Conservation (phyloP, 2,888 invertebrate genomes). For the Eurois occulta region DNA sequence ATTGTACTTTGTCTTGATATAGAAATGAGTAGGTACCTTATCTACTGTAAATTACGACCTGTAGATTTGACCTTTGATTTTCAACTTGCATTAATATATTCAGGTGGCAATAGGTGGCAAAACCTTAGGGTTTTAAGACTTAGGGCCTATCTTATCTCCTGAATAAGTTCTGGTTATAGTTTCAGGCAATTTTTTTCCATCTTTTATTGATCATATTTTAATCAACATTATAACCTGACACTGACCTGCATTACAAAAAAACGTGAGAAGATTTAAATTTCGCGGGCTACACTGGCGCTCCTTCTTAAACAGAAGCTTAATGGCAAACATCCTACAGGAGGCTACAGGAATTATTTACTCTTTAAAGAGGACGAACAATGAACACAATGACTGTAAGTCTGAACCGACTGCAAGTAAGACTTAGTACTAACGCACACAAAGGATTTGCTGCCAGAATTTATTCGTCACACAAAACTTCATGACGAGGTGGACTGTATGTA, state of each 20-base stretch:
- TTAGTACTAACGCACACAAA: constrained; percentile 6
- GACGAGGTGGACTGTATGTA: too few relatives aligned
- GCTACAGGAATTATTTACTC: not conserved
- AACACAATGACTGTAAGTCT: not conserved
- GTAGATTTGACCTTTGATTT: constrained; percentile 26
- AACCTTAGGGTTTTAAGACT: not conserved
- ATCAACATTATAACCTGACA: too few relatives aligned
- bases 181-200: not conserved
- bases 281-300: too few relatives aligned
- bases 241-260: too few relatives aligned
- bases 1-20: not conserved
- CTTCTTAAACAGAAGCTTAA: not conserved
- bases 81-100: constrained; percentile 18
- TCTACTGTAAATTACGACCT: constrained; percentile 21
- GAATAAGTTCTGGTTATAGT: not conserved
- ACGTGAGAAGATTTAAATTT: too few relatives aligned
- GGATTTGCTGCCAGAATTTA: not conserved
- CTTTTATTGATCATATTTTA: too few relatives aligned
- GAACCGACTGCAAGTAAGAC: constrained; percentile 12
- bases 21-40: not conserved
- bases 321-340: not conserved
- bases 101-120: not conserved
- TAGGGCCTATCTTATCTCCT: not conserved
- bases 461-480: constrained; percentile 4
- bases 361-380: not conserved